Evolutionary conservation across 2,888 invertebrate species (phyloP).

Genomic region (Volucella inanis): DNA sequence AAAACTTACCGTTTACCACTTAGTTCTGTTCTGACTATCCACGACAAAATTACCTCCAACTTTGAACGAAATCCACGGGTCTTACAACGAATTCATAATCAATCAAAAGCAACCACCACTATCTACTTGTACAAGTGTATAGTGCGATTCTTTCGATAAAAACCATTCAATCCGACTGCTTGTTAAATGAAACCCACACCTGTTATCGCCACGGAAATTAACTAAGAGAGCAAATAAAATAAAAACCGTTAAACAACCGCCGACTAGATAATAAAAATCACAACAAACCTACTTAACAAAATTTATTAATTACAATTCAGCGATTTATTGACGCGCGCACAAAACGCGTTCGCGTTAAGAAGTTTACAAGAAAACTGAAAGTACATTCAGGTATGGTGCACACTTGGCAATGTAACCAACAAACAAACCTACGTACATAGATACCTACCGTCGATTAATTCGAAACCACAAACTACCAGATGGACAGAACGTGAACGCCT

Average conservation of each 20-base stretch:
- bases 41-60: neutral
- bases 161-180: constrained; percentile 5
- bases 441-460: constrained; percentile 2
- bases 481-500: constrained; percentile 55
- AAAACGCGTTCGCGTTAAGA: constrained; percentile 41
- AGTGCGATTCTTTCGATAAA: neutral
- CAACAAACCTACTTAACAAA: constrained; percentile 31
- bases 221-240: constrained; percentile 27
- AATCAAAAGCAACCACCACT: constrained; percentile 12
- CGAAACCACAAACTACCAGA: constrained; percentile 21
- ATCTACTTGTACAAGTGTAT: neutral
- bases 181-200: constrained; percentile 18
- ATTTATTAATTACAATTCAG: constrained; percentile 32
- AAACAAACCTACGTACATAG: neutral
- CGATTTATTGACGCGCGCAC: constrained; percentile 29
- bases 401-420: neutral
- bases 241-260: constrained; percentile 21
- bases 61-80: neutral
- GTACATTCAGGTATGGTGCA: constrained; percentile 9
- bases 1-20: constrained; percentile 32
- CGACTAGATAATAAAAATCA: constrained; percentile 9
- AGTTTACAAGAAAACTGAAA: constrained; percentile 50
- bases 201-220: constrained; percentile 35
- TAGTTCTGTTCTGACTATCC: neutral
- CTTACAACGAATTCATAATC: neutral